Percentiles rank a stretch among this genome's conserved stretches.
Evolutionary conservation across 2,888 invertebrate genomes (phyloP).

Genomic region (Rhagonycha lutea): DNA sequence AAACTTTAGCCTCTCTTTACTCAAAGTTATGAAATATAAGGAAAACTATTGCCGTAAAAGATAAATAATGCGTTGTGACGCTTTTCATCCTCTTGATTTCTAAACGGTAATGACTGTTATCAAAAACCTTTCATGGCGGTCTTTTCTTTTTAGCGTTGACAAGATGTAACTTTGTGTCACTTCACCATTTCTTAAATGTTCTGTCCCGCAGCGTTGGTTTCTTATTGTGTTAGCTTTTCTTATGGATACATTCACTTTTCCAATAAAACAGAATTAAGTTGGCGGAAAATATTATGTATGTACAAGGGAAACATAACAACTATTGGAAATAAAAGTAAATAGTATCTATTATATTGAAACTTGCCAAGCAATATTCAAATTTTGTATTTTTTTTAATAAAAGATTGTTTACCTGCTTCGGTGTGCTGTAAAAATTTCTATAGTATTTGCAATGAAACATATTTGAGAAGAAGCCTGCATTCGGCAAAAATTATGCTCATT

Average conservation of each 20-base stretch:
- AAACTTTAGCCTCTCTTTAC: conserved; percentile 25
- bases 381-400: not conserved
- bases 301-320: not conserved
- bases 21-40: conserved; percentile 29
- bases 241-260: conserved; percentile 11
- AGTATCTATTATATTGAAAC: not conserved
- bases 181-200: conserved; percentile 23
- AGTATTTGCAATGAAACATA: not conserved
- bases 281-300: not conserved
- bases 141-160: conserved; percentile 25
- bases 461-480: not conserved
- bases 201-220: conserved; percentile 2
- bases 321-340: not conserved
- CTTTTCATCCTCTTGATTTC: conserved; percentile 22
- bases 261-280: conserved; percentile 18
- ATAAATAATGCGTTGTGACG: conserved; percentile 24
- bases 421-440: not conserved
- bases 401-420: not conserved
- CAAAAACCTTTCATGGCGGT: conserved; percentile 21
- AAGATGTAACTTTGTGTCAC: conserved; percentile 25
- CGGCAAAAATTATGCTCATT: not conserved
- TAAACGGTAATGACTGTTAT: conserved; percentile 27
- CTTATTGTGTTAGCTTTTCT: conserved; percentile 10
- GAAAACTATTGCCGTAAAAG: conserved; percentile 27
- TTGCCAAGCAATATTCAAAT: not conserved